Base-by-base conservation (phyloP, 1,140 invertebrate genomes). In the Hyles vespertilio region DNA sequence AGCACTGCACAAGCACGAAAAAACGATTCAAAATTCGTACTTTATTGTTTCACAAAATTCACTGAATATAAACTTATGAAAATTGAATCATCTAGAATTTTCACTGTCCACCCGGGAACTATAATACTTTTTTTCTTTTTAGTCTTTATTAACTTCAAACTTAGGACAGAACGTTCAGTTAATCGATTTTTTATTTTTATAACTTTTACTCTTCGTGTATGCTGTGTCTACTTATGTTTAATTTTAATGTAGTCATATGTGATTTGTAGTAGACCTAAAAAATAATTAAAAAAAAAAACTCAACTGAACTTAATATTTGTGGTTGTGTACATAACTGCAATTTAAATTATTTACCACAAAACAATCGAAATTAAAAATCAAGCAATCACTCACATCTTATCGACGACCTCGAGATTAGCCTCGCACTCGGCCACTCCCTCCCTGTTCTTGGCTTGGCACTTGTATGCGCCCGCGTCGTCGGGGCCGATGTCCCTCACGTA, bases 381-480 rank as follows among this genome's bases (percentile, higher is more conserved):
- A 58, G n/a, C 8, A 58, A 9, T 48, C 62, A 90, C 93, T 93
- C 80, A 96, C 95, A 96, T 94, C 86, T 95, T 94, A 66, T 96
- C 94, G 0, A 96, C 94, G 47, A 97, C 91, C 40, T 94, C 91
- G 2, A 98, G 85, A 9, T 89, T 89, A 0, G 95, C 95, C 61
- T 93, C 92, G 59, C 95, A 96, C 10, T 91, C 89, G 12, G 93
- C 95, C 75, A 95, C 91, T 3, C 97, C 97, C 76, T 96, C 95
- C 58, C 91, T 92, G 77, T 98, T 98, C 45, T 84, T 91, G 47
- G 96, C 96, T 43, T 92, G 91, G 67, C 96, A 96, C 67, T 91
- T 94, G 79, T 96, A 97, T 9, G 84, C 76, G 8, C 96, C 96
- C 44, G 92, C 90, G 77, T 98, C 96, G 0, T 83, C 90, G 1